Evolutionary conservation across 2,888 invertebrate species (phyloP).

Genomic region (Hirudinaria manillensis): DNA sequence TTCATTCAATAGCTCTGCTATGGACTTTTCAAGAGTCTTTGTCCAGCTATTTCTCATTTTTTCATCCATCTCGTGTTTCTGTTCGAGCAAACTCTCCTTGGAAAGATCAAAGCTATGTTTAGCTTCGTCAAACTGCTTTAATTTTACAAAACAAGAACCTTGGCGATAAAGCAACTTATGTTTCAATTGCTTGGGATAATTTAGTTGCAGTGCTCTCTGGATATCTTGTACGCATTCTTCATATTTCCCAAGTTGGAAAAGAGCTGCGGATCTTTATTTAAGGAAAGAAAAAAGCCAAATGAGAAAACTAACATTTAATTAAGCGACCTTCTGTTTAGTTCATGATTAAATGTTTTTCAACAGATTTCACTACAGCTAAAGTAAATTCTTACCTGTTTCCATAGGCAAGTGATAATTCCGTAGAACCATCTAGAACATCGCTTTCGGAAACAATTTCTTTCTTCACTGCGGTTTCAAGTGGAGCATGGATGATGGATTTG

Average conservation of each 20-base stretch:
- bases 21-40: conserved; percentile 32
- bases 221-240: conserved; percentile 47
- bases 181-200: conserved; percentile 62
- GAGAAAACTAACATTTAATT: neutral
- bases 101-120: conserved; percentile 44
- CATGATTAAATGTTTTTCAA: neutral
- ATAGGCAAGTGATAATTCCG: conserved; percentile 37
- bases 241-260: conserved; percentile 47
- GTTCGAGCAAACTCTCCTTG: conserved; percentile 35
- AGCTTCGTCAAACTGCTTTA: conserved; percentile 56
- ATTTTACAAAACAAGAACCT: conserved; percentile 63
- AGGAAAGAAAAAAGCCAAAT: neutral
- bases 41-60: conserved; percentile 32
- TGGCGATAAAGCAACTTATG: conserved; percentile 66
- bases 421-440: neutral
- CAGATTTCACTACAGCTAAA: neutral
- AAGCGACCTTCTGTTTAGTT: conserved; percentile 2
- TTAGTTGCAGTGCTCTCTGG: conserved; percentile 52
- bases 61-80: conserved; percentile 38
- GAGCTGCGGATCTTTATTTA: conserved; percentile 44
- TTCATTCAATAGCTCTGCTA: conserved; percentile 16
- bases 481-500: conserved; percentile 34
- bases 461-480: conserved; percentile 12
- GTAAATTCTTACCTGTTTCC: conserved; percentile 36
- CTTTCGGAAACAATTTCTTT: neutral